Conservation (phyloP, 2,888 invertebrate species). For the Caenorhabditis uteleia region DNA sequence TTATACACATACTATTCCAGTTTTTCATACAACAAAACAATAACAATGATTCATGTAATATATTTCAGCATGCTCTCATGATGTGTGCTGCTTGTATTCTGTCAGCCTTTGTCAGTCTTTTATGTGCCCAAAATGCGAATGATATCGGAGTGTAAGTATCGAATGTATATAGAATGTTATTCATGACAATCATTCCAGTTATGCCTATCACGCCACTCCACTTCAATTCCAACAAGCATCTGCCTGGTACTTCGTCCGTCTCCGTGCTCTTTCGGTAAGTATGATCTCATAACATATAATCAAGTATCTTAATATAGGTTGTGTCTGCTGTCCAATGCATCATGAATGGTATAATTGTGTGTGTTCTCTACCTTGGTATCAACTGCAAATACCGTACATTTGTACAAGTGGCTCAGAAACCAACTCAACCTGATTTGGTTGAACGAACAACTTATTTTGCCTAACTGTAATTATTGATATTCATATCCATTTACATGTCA, state of each 20-base stretch:
- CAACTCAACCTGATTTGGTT: constrained; percentile 22
- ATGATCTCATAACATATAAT: neutral
- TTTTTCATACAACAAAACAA: too few species aligned
- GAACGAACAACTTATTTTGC: constrained; percentile 39
- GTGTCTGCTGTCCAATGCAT: constrained; percentile 32
- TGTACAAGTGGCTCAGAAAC: constrained; percentile 37
- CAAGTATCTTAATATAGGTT: constrained; percentile 13
- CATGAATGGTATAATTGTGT: constrained; percentile 33
- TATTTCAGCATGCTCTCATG: constrained; percentile 40
- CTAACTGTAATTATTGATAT: constrained; percentile 6
- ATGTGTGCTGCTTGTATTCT: constrained; percentile 26
- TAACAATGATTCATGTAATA: too few species aligned
- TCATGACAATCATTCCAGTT: constrained; percentile 11
- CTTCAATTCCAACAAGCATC: constrained; percentile 46
- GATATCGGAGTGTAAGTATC: constrained; percentile 23
- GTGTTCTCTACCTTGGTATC: constrained; percentile 43
- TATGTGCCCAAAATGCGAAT: constrained; percentile 33
- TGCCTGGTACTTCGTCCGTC: constrained; percentile 43
- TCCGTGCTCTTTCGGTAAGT: constrained; percentile 27
- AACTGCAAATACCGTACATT: constrained; percentile 48
- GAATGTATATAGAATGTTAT: neutral
- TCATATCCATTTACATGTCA: too few species aligned
- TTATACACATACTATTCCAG: too few species aligned
- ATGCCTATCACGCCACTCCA: constrained; percentile 40
- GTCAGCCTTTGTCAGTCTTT: constrained; percentile 36